Evolutionary conservation across 2,888 invertebrate genomes (phyloP).

Genomic region (Drosophila nigricruria): DNA sequence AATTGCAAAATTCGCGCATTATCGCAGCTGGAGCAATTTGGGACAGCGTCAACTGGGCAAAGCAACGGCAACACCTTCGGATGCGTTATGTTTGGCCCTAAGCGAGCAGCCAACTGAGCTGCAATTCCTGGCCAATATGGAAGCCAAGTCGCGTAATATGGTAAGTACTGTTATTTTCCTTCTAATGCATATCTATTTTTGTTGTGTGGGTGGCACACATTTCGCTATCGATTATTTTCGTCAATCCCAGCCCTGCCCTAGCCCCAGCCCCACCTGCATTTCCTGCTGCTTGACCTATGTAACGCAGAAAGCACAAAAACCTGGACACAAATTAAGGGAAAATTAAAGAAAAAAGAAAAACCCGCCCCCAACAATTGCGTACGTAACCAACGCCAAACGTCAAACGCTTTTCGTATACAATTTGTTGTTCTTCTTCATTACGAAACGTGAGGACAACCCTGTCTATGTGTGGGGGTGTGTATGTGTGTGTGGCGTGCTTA

Average conservation of each 20-base stretch:
- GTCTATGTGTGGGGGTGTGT: not conserved
- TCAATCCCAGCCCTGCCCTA: too few relatives aligned
- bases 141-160: conserved; percentile 69
- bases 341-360: not conserved
- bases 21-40: conserved; percentile 72
- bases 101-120: conserved; percentile 33
- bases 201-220: conserved; percentile 15
- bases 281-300: conserved; percentile 63
- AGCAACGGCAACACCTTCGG: conserved; percentile 3
- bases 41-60: conserved; percentile 49
- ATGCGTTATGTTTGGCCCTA: conserved; percentile 54
- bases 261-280: conserved; percentile 14
- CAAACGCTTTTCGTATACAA: conserved; percentile 25
- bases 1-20: conserved; percentile 64
- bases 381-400: conserved; percentile 22
- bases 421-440: conserved; percentile 27
- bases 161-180: conserved; percentile 41
- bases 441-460: conserved; percentile 25
- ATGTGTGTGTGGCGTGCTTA: conserved; percentile 6
- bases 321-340: not conserved
- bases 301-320: conserved; percentile 29
- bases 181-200: not conserved
- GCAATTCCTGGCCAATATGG: conserved; percentile 42
- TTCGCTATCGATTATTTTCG: conserved; percentile 41
- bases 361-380: conserved; percentile 22